A percentile compares a stretch with the other conserved stretches of the same genome.
Conservation (phyloP, 2,797 vertebrate genomes). For the Sciaenops ocellatus region DNA sequence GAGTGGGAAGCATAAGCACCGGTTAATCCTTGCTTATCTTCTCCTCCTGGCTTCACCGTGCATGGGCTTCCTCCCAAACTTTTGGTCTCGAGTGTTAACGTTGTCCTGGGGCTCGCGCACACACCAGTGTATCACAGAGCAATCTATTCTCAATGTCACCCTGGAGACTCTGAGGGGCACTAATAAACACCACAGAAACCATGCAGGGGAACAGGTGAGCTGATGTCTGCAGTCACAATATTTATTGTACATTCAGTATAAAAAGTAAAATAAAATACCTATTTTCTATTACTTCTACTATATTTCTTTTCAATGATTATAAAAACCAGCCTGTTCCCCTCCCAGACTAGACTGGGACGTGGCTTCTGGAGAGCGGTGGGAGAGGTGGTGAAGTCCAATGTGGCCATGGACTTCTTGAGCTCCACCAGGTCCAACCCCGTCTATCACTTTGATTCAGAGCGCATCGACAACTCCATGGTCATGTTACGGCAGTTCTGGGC, state of each 20-base stretch:
- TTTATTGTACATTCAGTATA: neutral
- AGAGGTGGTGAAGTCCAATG: slow-evolving; percentile 88
- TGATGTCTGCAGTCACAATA: neutral
- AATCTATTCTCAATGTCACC: slow-evolving; percentile 87
- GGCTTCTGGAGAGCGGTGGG: slow-evolving; percentile 87
- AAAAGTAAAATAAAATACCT: neutral
- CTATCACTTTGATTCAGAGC: slow-evolving; percentile 91
- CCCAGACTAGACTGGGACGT: slow-evolving; percentile 78
- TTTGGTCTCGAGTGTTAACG: slow-evolving; percentile 88
- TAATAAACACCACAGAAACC: slow-evolving; percentile 54
- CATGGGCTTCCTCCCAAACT: slow-evolving; percentile 88
- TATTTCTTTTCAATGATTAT: neutral
- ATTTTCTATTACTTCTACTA: too few relatives aligned
- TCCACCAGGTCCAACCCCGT: slow-evolving; percentile 85
- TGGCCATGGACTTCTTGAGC: slow-evolving; percentile 88
- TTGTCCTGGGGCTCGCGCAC: slow-evolving; percentile 88
- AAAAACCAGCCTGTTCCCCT: slow-evolving; percentile 12
- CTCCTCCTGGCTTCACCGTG: slow-evolving; percentile 78
- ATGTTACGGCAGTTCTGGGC: slow-evolving; percentile 81
- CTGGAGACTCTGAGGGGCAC: slow-evolving; percentile 83
- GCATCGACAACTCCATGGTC: slow-evolving; percentile 72
- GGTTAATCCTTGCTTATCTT: slow-evolving; percentile 66
- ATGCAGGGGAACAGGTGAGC: slow-evolving; percentile 73
- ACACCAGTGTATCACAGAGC: slow-evolving; percentile 91
- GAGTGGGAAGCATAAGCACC: slow-evolving; percentile 18